Evolutionary conservation across 2,888 invertebrate species (phyloP).

Genomic region (Cenopis cana): DNA sequence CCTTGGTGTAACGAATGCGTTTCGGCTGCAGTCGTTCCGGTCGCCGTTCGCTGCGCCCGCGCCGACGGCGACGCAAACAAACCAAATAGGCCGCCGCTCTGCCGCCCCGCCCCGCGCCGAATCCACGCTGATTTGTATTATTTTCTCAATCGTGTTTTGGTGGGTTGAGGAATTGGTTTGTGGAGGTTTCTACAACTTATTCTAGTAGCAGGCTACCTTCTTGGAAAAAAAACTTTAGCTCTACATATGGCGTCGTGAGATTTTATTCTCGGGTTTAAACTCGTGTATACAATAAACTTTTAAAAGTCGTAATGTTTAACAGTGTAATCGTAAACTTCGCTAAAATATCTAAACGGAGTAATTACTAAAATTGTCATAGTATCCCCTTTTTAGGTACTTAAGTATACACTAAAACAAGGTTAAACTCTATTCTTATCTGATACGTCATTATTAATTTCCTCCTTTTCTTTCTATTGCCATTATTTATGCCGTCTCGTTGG

Average conservation of each 20-base stretch:
- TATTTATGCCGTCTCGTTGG: no score
- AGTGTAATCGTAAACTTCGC: background rate
- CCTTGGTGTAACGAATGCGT: slow-evolving; percentile 23
- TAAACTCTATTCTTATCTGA: no score
- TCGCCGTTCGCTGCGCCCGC: slow-evolving; percentile 18
- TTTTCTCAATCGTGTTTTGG: background rate
- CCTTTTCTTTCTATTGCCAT: background rate
- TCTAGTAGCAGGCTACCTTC: background rate
- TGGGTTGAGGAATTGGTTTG: background rate
- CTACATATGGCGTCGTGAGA: background rate
- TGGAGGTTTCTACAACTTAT: background rate
- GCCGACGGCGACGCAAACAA: background rate
- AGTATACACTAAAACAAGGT: no score
- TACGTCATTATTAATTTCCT: no score
- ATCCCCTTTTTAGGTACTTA: background rate
- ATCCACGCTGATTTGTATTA: background rate
- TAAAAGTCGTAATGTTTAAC: background rate
- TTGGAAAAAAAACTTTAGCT: no score
- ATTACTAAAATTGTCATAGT: background rate
- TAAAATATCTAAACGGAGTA: background rate
- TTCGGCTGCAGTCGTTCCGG: slow-evolving; percentile 16
- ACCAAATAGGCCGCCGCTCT: slow-evolving; percentile 5
- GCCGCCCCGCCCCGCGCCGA: background rate
- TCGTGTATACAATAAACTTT: background rate
- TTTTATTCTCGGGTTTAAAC: background rate